These are phyloP conservation scores for Hippolais icterina DNA, from an alignment of 2,113 vertebrate species.

Conservation along the genomic window DNA sequence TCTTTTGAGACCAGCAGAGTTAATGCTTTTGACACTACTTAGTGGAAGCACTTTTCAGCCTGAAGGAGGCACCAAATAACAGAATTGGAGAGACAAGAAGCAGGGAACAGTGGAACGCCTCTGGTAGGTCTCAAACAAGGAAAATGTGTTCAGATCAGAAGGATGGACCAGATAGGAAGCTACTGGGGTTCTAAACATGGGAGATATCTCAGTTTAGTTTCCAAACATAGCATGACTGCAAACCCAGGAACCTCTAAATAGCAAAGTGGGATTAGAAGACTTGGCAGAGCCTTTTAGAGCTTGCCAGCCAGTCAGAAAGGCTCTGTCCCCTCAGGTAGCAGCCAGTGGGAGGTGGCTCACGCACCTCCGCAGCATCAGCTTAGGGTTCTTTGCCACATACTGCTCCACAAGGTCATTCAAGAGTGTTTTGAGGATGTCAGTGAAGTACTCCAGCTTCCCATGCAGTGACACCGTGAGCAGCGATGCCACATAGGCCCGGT, in stretches of 20 bases:
- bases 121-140: neutral
- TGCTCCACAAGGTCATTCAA: conserved; percentile 95
- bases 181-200: neutral
- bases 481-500: conserved; percentile 92
- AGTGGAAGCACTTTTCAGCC: neutral
- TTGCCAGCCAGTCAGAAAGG: neutral
- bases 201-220: neutral
- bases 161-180: neutral
- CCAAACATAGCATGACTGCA: neutral
- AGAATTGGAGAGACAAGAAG: neutral
- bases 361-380: conserved; percentile 95
- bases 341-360: neutral
- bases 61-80: conserved; percentile 37
- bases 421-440: conserved; percentile 95
- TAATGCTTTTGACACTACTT: neutral
- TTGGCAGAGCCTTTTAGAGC: neutral
- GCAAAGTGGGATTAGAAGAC: neutral
- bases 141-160: neutral
- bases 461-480: conserved; percentile 93
- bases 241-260: neutral
- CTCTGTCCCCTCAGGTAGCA: neutral
- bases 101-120: neutral
- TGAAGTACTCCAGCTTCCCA: conserved; percentile 96
- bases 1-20: neutral
- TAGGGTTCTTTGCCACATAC: conserved; percentile 97